Percentiles rank a stretch among this genome's conserved stretches.
Evolutionary conservation across 2,113 vertebrate species (phyloP).

Genomic region (Ctenodactylus gundi): DNA sequence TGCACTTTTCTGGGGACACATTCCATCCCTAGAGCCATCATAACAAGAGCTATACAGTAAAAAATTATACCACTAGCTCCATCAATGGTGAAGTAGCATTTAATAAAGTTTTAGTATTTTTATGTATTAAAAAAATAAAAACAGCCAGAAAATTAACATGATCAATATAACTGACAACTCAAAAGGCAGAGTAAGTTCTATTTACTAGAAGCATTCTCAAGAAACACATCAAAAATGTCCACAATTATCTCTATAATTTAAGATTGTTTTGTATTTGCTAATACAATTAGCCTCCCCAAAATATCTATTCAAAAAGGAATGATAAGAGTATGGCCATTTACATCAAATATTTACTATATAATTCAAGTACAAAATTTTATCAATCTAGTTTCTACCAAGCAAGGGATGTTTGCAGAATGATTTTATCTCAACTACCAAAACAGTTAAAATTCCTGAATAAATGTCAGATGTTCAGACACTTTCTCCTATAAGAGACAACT

Average conservation of each 20-base stretch:
- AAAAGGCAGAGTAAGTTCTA: constrained; percentile 24
- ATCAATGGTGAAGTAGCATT: neutral
- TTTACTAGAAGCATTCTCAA: neutral
- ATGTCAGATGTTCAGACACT: neutral
- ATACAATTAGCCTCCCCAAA: neutral
- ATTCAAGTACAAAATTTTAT: constrained; percentile 4
- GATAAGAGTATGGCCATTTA: neutral
- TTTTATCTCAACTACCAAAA: constrained; percentile 28
- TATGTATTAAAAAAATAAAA: neutral
- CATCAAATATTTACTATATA: neutral
- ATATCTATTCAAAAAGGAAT: neutral
- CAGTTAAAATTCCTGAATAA: neutral
- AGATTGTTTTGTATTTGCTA: neutral
- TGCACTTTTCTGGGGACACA: neutral
- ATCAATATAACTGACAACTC: neutral
- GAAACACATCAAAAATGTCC: neutral
- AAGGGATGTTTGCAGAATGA: neutral
- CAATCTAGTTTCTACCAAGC: neutral
- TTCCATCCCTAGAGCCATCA: neutral
- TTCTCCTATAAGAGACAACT: constrained; percentile 6
- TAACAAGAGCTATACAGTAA: neutral
- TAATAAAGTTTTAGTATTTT: constrained; percentile 10
- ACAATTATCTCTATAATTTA: constrained; percentile 2
- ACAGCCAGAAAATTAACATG: neutral
- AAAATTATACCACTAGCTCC: neutral